Conservation (phyloP, 2,113 vertebrate species). For the Scomber scombrus region DNA sequence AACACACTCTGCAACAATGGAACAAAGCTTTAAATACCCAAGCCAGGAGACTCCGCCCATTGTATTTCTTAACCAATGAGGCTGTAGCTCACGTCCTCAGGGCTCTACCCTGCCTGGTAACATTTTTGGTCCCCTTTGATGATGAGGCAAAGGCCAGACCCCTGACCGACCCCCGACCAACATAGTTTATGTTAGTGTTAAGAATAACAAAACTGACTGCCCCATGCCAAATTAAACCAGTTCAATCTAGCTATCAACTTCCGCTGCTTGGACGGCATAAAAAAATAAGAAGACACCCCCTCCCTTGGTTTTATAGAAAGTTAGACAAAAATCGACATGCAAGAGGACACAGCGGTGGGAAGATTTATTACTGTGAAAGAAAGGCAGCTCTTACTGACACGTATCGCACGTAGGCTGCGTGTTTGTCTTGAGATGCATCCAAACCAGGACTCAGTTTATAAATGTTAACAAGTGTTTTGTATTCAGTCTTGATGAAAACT, state of each 20-base stretch:
- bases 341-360: constrained; percentile 9
- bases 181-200: background rate
- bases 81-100: constrained; percentile 87
- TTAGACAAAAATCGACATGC: background rate
- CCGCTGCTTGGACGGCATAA: background rate
- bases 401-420: constrained; percentile 53
- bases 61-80: constrained; percentile 83
- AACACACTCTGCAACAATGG: constrained; percentile 67
- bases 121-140: constrained; percentile 56
- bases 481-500: background rate
- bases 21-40: constrained; percentile 75
- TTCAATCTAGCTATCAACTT: background rate
- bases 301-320: background rate
- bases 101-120: constrained; percentile 88
- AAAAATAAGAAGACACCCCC: constrained; percentile 10
- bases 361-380: background rate
- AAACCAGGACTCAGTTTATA: background rate
- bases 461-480: background rate
- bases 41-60: constrained; percentile 29
- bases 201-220: too few relatives aligned
- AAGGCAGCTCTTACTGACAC: constrained; percentile 14
- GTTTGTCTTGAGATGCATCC: background rate
- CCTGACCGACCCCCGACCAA: background rate
- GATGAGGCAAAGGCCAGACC: constrained; percentile 24
- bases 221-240: background rate